phyloP scores from a whole-genome alignment of 2,797 vertebrate species.

The Merluccius polli region DNA sequence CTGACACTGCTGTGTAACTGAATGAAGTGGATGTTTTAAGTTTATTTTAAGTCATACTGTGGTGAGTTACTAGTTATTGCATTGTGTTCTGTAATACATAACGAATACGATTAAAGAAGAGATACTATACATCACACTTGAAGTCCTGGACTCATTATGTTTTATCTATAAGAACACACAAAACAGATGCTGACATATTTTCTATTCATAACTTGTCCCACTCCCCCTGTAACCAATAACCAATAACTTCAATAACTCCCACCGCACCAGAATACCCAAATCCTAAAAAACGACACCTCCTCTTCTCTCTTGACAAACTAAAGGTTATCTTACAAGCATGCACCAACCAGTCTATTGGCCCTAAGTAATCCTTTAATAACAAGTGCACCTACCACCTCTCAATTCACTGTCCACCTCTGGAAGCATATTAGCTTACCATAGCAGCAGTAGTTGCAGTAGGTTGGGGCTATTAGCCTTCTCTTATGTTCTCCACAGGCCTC shows the following conservation, averaged over 20 bases:
- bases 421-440: not conserved
- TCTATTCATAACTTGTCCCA: slow-evolving; percentile 11
- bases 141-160: slow-evolving; percentile 41
- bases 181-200: slow-evolving; percentile 12
- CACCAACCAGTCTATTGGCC: not conserved
- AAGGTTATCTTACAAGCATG: not conserved
- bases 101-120: slow-evolving; percentile 39
- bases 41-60: not conserved
- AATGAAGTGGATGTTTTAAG: slow-evolving; percentile 1
- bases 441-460: not conserved
- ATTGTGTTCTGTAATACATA: not conserved
- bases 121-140: slow-evolving; percentile 18
- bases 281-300: slow-evolving; percentile 14
- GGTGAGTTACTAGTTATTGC: not conserved
- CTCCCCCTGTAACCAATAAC: slow-evolving; percentile 40
- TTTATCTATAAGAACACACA: slow-evolving; percentile 6
- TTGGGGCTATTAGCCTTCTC: slow-evolving; percentile 44
- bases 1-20: not conserved
- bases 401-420: not conserved
- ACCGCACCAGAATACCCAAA: slow-evolving; percentile 15
- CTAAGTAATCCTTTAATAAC: not conserved
- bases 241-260: slow-evolving; percentile 28
- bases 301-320: slow-evolving; percentile 12
- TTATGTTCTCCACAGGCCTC: slow-evolving; percentile 70
- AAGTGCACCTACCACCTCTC: slow-evolving; percentile 3